Conservation (phyloP, 1,140 invertebrate genomes). For the Tribolium madens region DNA sequence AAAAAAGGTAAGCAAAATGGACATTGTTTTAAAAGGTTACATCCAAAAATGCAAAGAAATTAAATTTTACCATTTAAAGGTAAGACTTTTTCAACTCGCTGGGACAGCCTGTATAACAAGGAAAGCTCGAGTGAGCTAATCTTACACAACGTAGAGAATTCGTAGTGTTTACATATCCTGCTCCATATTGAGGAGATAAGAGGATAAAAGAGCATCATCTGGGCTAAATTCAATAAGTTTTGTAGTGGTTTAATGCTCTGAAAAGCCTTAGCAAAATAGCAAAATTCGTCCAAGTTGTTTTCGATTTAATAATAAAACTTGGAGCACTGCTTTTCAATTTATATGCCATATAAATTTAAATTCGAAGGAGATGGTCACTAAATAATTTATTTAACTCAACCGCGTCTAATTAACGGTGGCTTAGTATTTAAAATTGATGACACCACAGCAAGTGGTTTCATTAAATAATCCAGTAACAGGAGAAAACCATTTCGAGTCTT, state of each 20-base stretch:
- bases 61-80: no score
- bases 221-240: slow-evolving; percentile 35
- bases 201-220: slow-evolving; percentile 26
- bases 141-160: slow-evolving; percentile 16
- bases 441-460: slow-evolving; percentile 37
- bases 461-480: slow-evolving; percentile 35
- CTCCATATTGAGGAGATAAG: slow-evolving; percentile 19
- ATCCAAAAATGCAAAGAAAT: no score
- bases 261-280: slow-evolving; percentile 12
- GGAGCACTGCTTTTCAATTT: background rate
- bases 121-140: background rate
- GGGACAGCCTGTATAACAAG: no score
- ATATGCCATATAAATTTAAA: background rate
- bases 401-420: slow-evolving; percentile 29
- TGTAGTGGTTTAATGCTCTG: slow-evolving; percentile 12
- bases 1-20: no score
- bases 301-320: background rate
- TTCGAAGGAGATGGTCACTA: background rate
- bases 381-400: slow-evolving; percentile 38
- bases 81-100: no score
- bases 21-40: no score
- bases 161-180: slow-evolving; percentile 12
- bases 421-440: slow-evolving; percentile 40
- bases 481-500: slow-evolving; percentile 20
- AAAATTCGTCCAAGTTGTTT: background rate